Base-by-base conservation (phyloP, 2,113 vertebrate species). In the Misgurnus mizolepis region DNA sequence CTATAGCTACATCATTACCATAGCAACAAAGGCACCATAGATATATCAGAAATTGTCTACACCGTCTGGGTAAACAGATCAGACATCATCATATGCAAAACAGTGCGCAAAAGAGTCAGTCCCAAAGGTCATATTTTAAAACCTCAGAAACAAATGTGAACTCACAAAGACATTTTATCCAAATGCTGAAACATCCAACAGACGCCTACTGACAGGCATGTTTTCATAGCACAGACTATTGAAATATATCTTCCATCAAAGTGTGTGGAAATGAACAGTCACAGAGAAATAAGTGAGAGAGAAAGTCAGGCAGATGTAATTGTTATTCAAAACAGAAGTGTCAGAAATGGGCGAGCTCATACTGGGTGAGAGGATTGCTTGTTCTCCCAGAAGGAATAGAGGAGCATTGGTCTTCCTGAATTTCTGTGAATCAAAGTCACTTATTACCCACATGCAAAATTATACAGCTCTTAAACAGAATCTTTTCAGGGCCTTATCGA, bases 401-500 rank as follows among this genome's bases (percentile, higher is more conserved):
- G 67, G 64, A 55, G 64, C 61, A 15, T 85, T 62, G 45, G 62
- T 67, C 79, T 79, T 81, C 74, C 7, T 80, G 78, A 76, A 50
- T 67, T 82, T 82, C 68, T 67, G 43, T 15, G 47, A 82, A 81
- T 77, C 80, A 79, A 75, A 74, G 61, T 71, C 47, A 69, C 75
- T 78, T 62, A 50, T 83, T 65, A 72, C 62, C 43, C 60, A 40
- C 62, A 64, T 58, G 1, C 27, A 70, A 68, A 75, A 66, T 76
- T 71, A 43, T 76, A 58, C 62, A 68, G 67, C 39, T 6, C 67
- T 14, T 34, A 34, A 1, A 34, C 81, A 80, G 18, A 2, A 50
- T 83, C 80, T 86, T 85, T 82, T 84, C 41, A 80, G 40, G 15
- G 27, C 67, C 72, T 81, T 71, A 67, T 78, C 76, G 34, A 45